These are phyloP conservation scores for Eristalis pertinax DNA, from an alignment of 2,888 invertebrate genomes.

Conservation along the genomic window DNA sequence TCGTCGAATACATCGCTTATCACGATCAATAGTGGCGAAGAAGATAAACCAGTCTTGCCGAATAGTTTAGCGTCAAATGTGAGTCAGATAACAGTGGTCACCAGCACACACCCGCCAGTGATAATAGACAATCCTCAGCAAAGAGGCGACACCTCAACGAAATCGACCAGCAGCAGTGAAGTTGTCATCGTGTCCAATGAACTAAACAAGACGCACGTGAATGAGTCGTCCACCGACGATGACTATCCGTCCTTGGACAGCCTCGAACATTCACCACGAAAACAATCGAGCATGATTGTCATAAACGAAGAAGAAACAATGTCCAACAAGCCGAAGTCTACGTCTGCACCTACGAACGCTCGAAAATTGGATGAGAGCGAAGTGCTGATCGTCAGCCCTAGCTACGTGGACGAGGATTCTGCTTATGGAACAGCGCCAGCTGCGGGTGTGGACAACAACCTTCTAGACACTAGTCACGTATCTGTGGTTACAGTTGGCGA, in stretches of 20 bases:
- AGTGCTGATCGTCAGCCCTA: conserved; percentile 90
- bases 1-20: conserved; percentile 79
- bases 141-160: conserved; percentile 73
- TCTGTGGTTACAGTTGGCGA: conserved; percentile 95
- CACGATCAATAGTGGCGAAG: conserved; percentile 79
- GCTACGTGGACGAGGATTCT: conserved; percentile 85
- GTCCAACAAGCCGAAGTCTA: conserved; percentile 71
- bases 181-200: conserved; percentile 92
- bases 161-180: conserved; percentile 82
- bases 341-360: conserved; percentile 79
- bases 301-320: conserved; percentile 74
- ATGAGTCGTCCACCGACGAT: conserved; percentile 89
- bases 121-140: conserved; percentile 84
- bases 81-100: conserved; percentile 91
- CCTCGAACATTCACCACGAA: conserved; percentile 83
- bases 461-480: conserved; percentile 92
- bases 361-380: conserved; percentile 93
- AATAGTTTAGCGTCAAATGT: conserved; percentile 88
- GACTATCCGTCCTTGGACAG: conserved; percentile 90
- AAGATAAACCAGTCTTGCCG: conserved; percentile 83
- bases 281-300: conserved; percentile 79
- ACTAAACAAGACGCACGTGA: conserved; percentile 85
- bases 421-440: conserved; percentile 82
- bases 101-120: conserved; percentile 90
- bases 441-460: conserved; percentile 76